Base-by-base conservation (phyloP, 2,113 vertebrate genomes). In the Actenoides hombroni region DNA sequence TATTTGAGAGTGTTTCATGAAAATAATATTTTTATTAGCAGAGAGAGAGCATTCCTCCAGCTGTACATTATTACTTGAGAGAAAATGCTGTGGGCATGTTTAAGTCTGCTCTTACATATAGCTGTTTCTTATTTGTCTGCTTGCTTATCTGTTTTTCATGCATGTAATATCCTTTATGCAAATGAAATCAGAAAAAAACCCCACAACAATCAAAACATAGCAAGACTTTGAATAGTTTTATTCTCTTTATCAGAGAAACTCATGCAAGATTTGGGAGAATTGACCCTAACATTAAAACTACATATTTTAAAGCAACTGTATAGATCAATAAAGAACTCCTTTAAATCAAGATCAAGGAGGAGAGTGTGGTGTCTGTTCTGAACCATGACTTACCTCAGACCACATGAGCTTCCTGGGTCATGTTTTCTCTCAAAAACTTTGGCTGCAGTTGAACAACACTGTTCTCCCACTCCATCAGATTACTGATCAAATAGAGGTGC, bases 401-500 rank as follows among this genome's bases (percentile, higher is more conserved):
- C 40, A 53, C 3, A 1, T 35, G 26, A 49, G 26, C 60, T 65
- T 64, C 61, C 39, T 51, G 65, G 33, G 42, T 31, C 39, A 37
- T 8, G 0, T 42, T 67, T 71, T n/a, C 57, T 59, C 26, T 37
- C 17, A 63, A 61, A 88, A 71, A 31, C 31, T 37, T 51, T 9
- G 11, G 33, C 16, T 71, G 19, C 37, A 63, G 11, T 5, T 80
- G 28, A 86, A 44, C 0, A 1, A 37, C 15, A n/a, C 4, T 63
- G 11, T 4, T 49, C n/a, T 71, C 42, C 15, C 3, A 5, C 23
- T 56, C 16, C 2, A 1, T 4, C 2, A 70, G 20, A 70, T 21
- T 46, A 40, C 33, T 16, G 70, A 65, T 61, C 16, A 7, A 57
- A 8, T 5, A 57, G 54, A 91, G 6, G 16, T 9, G 16, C 6